Evolutionary conservation across 2,113 vertebrate species (phyloP), one percentile per base, ranked within the genome.

Genomic region (Callaeas wilsoni): DNA sequence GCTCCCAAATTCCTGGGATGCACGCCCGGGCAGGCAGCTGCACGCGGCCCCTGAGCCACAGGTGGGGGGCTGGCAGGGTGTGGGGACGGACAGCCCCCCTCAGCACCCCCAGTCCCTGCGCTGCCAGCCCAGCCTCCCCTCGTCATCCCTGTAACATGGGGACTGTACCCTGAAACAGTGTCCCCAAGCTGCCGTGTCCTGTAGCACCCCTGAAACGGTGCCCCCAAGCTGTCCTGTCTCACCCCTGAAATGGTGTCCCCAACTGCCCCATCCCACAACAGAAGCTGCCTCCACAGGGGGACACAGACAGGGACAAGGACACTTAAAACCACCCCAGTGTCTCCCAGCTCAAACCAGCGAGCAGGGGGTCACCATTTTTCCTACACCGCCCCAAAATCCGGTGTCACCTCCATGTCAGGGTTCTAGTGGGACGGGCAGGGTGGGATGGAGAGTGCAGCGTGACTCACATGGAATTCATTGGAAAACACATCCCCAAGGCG

Each of bases 1-100:
- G 6, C 42, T 52, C 55, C 94, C 95, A 87, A 95, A 98, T 98
- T 98, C 98, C 98, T 98, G 98, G 98, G 97, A 97, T 97, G 96
- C 92, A 80, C 37, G 97, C 98, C 98, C 94, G 30, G 97, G 96
- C 95, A 95, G 94, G 97, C 98, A 98, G 98, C 98, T 98, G 98
- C 44, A 4, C 10, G 19, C 2, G 1, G 81, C 49, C 89, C 67
- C 67, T 21, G 67, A 19, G 42, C 49, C 0, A 4, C 88, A 97
- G 93, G 92, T 93, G 73, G 69, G 88, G 83, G 68, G 29, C n/a
- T 53, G 59, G 79, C 22, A 41, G 65, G 49, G 55, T 42, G 13
- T 8, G 57, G 53, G 86, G 89, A 89, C 17, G 50, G 37, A 22
- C 29, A 27, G 2, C 13, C 10, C 62, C 29, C 7, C 18, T 7